phyloP scores from a whole-genome alignment of 2,113 vertebrate species.

The Ictalurus punctatus region DNA sequence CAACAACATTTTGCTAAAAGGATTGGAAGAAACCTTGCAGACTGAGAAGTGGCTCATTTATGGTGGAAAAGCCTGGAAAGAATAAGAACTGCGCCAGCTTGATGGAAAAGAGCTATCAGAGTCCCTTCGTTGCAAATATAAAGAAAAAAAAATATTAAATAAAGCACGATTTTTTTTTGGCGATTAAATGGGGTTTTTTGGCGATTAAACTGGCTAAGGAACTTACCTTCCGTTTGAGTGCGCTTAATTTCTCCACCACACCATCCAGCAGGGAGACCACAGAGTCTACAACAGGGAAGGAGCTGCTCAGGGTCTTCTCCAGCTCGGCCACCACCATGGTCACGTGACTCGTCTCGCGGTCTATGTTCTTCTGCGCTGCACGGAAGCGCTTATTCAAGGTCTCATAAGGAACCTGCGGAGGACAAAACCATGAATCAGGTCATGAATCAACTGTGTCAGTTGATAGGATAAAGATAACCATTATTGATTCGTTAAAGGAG shows the following conservation, averaged over 20 bases:
- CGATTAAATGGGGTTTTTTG: neutral
- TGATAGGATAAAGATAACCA: neutral
- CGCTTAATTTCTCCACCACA: conserved; percentile 96
- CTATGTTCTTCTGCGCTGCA: conserved; percentile 97
- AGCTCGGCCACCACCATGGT: conserved; percentile 97
- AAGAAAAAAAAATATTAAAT: neutral
- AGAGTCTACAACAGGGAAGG: conserved; percentile 90
- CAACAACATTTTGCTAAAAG: neutral
- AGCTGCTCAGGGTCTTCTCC: conserved; percentile 92
- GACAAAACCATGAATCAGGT: neutral
- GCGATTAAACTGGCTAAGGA: neutral
- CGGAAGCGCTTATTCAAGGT: conserved; percentile 97
- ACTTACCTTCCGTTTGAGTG: conserved; percentile 92
- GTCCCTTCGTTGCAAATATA: neutral
- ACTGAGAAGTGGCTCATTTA: neutral
- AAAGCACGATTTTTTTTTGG: no score
- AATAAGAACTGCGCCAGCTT: neutral
- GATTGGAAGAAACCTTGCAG: neutral
- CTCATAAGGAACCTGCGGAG: conserved; percentile 91
- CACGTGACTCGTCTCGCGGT: conserved; percentile 96
- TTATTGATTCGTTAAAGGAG: neutral
- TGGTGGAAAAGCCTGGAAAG: neutral
- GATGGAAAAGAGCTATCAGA: neutral
- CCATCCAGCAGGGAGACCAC: conserved; percentile 96
- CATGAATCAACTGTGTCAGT: neutral